Conservation (phyloP, 2,888 invertebrate species). For the Branchipolynoe longqiensis region DNA sequence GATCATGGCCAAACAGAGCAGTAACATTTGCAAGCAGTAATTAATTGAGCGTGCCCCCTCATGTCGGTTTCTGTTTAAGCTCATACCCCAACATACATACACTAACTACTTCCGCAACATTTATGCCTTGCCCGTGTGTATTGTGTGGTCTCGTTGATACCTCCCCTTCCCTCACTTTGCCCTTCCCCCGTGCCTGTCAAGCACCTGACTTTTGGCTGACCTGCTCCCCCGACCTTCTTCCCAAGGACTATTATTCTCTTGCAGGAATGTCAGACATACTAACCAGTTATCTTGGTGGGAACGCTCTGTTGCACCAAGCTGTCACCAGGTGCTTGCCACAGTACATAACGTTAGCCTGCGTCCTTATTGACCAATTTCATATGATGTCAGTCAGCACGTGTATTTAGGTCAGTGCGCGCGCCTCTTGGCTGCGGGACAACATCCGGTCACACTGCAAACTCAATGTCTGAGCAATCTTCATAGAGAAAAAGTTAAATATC, state of each 20-base stretch:
- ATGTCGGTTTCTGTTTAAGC: too few relatives aligned
- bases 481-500: too few relatives aligned
- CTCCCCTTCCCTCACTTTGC: too few relatives aligned
- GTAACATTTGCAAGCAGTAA: slow-evolving; percentile 52
- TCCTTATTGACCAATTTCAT: too few relatives aligned
- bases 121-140: background rate
- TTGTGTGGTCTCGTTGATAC: background rate
- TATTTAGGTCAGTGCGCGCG: too few relatives aligned
- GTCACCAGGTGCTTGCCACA: too few relatives aligned
- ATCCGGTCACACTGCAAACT: too few relatives aligned
- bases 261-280: slow-evolving; percentile 35
- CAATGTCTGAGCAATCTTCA: too few relatives aligned
- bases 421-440: too few relatives aligned
- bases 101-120: background rate
- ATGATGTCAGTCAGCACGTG: too few relatives aligned
- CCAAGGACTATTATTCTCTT: slow-evolving; percentile 14
- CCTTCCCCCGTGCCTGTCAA: background rate
- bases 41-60: slow-evolving; percentile 25
- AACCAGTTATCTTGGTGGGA: background rate
- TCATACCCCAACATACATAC: background rate
- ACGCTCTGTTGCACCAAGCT: too few relatives aligned
- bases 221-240: background rate
- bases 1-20: slow-evolving; percentile 10
- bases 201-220: background rate
- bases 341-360: too few relatives aligned